Base-by-base conservation (phyloP, 1,140 invertebrate species). In the Ips nitidus region DNA sequence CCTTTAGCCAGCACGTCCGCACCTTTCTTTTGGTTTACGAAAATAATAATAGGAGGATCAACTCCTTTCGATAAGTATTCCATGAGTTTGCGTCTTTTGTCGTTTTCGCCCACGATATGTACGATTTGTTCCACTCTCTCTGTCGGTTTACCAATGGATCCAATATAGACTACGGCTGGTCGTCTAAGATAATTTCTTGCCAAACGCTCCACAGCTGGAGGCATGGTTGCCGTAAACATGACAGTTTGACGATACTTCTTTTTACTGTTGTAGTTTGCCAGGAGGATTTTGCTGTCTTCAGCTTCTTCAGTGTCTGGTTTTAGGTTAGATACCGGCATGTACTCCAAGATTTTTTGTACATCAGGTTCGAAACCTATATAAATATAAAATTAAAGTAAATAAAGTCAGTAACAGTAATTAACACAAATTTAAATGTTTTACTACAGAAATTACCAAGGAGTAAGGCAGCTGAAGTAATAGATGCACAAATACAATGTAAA, bases 221-320 rank as follows among this genome's bases (percentile, higher is more conserved):
- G 97, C 98, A 99, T 99, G 75, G 98, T 99, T 22, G 98, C 98
- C 52, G 98, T 99, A 83, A 99, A 99, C 98, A 99, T 99, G 70
- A 99, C 98, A 78, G 98, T 99, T 91, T 98, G 96, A 81, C 98
- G 86, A 79, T 94, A 99, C 81, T 99, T 99, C 79, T 98, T 95
- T 79, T 98, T 99, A 0, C 94, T 93, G 77, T 96, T 91, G 76
- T 99, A 99, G 83, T 99, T 99, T 55, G 91, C 91, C 79, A 98
- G 85, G 47, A 99, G 83, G 0, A 77, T 8, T 69, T 88, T 88
- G 72, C 95, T 95, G 83, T 99, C 94, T 85, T 99, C 98, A 8
- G 97, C 97, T 75, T 98, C 97, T 75, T 99, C 98, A 0, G 91
- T 95, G 78, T 99, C 98, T 2, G 98, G 98, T 81, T 99, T 99